Evolutionary conservation across 2,888 invertebrate species (phyloP), one percentile per base, ranked within the genome.

Genomic region (Anorthoa munda): DNA sequence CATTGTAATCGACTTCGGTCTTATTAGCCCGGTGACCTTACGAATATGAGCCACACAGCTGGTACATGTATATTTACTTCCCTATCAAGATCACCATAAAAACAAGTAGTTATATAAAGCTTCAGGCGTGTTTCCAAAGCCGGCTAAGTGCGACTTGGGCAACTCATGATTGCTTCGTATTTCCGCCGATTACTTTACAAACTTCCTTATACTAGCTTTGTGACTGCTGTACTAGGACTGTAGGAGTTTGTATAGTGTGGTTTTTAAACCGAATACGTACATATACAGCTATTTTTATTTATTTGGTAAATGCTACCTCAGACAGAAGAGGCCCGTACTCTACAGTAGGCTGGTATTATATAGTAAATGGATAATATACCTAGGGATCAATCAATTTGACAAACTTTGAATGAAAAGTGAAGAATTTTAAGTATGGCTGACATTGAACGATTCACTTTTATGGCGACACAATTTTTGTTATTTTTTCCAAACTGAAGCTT

Each of bases 111-210:
- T 60, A 55, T 58, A 66, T 66, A 48, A 39, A 50, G 45, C 31
- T 39, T 46, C 53, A n/a, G 64, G 66, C 45, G 60, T 75, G 65
- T 72, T 69, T 55, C 51, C 61, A 66, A 68, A 66, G 51, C 77
- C 73, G 60, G 64, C 60, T 68, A 77, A 72, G 61, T 72, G 77
- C 53, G 73, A 81, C 72, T 83, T 77, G 60, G 66, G 23, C 39
- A 85, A 86, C 85, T 86, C 77, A 77, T 82, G 79, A 84, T 88
- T 83, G 77, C 82, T 84, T 81, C 83, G 78, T 83, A 77, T 83
- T 76, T 75, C 75, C 61, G 72, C 67, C 69, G 81, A 86, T 86
- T 84, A 85, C 78, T 86, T 86, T 78, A 76, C 68, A 63, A 83
- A 81, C 76, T 81, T 81, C 65, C 59, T 66, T 55, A 75, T 61